Evolutionary conservation across 2,888 invertebrate species (phyloP).

Genomic region (Lasioglossum calceatum): DNA sequence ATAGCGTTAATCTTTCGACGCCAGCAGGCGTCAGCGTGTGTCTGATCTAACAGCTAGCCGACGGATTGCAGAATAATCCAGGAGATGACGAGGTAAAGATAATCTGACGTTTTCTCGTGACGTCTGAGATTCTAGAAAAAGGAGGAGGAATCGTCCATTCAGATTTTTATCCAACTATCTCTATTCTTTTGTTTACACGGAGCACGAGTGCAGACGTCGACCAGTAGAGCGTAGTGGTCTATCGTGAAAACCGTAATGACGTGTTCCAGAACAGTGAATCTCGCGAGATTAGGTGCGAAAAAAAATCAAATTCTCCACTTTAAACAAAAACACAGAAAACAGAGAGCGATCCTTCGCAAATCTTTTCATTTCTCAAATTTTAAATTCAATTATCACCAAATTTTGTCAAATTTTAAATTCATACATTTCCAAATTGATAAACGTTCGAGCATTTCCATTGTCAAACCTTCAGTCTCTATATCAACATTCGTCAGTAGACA

Average conservation of each 20-base stretch:
- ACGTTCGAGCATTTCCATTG: too few species aligned
- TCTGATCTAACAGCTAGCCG: background rate
- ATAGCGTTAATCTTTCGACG: background rate
- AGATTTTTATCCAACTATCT: conserved; percentile 60
- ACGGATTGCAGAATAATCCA: background rate
- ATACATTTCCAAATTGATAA: too few species aligned
- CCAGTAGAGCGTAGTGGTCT: conserved; percentile 15
- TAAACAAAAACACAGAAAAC: background rate
- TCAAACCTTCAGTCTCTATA: too few species aligned
- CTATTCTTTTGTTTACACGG: conserved; percentile 39
- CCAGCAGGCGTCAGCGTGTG: background rate
- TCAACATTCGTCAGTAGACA: too few species aligned
- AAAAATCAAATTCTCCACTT: background rate
- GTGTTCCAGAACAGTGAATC: background rate
- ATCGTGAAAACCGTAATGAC: conserved; percentile 4
- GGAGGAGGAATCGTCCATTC: conserved; percentile 41
- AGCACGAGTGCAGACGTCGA: conserved; percentile 10
- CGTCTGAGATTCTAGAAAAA: conserved; percentile 32
- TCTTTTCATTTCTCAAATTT: background rate
- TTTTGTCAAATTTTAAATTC: background rate
- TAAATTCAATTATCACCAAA: background rate
- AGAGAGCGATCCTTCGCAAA: too few species aligned
- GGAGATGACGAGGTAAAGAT: conserved; percentile 38
- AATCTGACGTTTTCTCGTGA: conserved; percentile 36
- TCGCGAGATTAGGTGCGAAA: background rate